Conservation (phyloP, 2,888 invertebrate species). For the Crematogaster levior region DNA sequence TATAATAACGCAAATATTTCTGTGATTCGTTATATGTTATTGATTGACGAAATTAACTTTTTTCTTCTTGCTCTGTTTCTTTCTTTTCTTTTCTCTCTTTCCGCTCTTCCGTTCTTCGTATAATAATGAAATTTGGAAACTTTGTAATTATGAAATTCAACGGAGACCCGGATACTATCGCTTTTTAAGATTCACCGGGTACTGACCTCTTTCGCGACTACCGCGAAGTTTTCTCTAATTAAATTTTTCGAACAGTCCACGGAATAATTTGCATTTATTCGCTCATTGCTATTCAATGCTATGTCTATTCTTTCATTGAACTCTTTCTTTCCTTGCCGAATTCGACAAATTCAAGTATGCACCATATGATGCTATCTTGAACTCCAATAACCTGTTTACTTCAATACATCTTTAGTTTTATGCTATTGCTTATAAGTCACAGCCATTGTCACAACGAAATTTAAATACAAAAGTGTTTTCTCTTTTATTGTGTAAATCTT, state of each 20-base stretch:
- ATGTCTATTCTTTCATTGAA: constrained; percentile 15
- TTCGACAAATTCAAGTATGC: constrained; percentile 17
- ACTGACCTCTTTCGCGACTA: background rate
- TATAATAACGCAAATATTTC: background rate
- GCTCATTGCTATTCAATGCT: constrained; percentile 45
- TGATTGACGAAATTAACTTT: background rate
- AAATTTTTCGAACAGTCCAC: constrained; percentile 46
- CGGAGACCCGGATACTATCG: constrained; percentile 18
- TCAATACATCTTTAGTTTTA: constrained; percentile 17
- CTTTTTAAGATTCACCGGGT: constrained; percentile 44
- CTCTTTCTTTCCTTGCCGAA: background rate
- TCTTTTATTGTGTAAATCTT: background rate
- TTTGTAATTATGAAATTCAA: constrained; percentile 54
- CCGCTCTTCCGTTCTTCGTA: background rate
- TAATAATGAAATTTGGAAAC: constrained; percentile 51
- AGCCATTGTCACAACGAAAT: background rate
- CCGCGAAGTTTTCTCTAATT: constrained; percentile 48
- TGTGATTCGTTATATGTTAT: background rate
- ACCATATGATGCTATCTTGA: background rate
- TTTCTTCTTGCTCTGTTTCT: background rate
- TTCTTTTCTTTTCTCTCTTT: background rate
- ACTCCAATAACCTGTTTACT: background rate
- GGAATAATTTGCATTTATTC: constrained; percentile 45
- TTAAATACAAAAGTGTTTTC: background rate
- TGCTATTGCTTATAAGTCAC: background rate